These are phyloP conservation scores for Heliconius nattereri DNA, from an alignment of 1,140 invertebrate genomes.

Conservation along the genomic window DNA sequence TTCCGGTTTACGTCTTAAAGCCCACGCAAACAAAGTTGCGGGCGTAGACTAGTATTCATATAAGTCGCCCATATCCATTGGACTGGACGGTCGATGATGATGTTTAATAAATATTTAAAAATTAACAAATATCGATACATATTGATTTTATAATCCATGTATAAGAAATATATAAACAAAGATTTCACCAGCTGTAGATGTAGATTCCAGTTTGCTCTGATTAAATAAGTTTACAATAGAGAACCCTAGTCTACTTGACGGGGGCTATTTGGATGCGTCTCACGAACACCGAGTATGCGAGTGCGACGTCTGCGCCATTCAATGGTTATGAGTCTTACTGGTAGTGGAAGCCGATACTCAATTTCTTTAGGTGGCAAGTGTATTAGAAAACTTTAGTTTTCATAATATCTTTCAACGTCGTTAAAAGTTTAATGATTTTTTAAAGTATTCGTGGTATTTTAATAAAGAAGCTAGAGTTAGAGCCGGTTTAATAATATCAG, in stretches of 20 bases:
- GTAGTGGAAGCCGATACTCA: constrained; percentile 33
- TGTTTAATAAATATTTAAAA: no score
- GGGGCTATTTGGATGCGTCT: constrained; percentile 31
- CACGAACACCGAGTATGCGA: constrained; percentile 32
- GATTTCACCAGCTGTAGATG: neutral
- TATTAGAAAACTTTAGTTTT: constrained; percentile 26
- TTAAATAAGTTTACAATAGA: constrained; percentile 15
- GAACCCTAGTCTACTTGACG: constrained; percentile 38
- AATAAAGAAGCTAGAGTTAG: neutral
- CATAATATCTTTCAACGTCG: constrained; percentile 23
- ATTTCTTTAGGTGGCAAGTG: constrained; percentile 25
- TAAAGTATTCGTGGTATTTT: neutral
- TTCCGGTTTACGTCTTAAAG: no score
- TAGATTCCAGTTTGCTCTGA: neutral
- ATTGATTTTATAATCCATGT: no score
- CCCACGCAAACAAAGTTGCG: no score
- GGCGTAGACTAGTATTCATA: no score
- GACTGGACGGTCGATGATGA: no score
- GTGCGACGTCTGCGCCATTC: constrained; percentile 36
- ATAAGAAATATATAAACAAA: neutral
- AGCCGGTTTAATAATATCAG: neutral
- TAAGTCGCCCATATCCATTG: no score
- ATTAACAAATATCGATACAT: no score
- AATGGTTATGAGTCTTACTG: constrained; percentile 34
- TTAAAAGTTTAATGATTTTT: constrained; percentile 14